Percentiles rank a stretch among this genome's conserved stretches.
Evolutionary conservation across 2,113 vertebrate species (phyloP).

Genomic region (Sciurus niger): DNA sequence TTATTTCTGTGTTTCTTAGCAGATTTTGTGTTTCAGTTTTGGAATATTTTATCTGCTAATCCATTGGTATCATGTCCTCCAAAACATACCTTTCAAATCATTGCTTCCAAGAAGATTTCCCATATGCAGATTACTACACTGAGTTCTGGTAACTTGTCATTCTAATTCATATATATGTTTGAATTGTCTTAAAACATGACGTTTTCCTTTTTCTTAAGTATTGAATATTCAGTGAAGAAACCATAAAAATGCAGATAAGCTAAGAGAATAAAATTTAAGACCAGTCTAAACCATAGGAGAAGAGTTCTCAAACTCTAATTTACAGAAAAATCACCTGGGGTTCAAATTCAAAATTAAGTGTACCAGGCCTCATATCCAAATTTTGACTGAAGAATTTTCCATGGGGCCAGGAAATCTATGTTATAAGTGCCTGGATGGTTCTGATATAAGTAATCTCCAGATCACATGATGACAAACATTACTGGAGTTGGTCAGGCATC

Average conservation of each 20-base stretch:
- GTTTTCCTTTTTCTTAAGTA: neutral
- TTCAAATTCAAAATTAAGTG: neutral
- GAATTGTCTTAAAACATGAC: neutral
- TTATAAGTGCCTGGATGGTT: neutral
- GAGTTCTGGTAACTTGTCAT: neutral
- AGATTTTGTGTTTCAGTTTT: neutral
- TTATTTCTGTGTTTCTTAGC: neutral
- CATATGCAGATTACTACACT: neutral
- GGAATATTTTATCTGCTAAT: neutral
- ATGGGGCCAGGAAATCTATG: neutral
- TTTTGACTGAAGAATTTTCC: slow-evolving; percentile 4
- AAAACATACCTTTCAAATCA: neutral
- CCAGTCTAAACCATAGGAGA: neutral
- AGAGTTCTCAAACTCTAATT: neutral
- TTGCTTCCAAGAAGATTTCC: neutral
- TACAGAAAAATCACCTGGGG: neutral
- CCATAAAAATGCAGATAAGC: neutral
- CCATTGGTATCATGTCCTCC: neutral
- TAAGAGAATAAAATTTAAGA: neutral
- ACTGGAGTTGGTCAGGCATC: neutral
- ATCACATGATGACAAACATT: neutral
- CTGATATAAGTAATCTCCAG: neutral
- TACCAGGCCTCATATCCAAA: neutral
- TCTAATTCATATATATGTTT: neutral
- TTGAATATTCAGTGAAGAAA: neutral